phyloP scores from a whole-genome alignment of 2,888 invertebrate species.

The Cerastoderma edule region DNA sequence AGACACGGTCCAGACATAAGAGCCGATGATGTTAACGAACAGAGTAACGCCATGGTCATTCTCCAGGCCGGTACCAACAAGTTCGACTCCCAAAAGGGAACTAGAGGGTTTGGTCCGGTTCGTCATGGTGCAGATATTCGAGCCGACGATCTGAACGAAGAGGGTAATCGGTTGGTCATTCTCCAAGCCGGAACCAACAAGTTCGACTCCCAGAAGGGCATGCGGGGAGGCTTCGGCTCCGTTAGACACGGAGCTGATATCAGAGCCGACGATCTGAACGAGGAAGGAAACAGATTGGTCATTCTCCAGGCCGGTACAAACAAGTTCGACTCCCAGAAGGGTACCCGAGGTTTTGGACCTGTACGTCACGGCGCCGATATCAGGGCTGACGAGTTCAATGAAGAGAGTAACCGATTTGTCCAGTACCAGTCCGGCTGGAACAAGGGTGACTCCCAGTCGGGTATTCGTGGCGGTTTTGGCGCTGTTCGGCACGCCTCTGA shows the following conservation, averaged over 20 bases:
- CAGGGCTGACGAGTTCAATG: constrained; percentile 75
- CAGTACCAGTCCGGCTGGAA: constrained; percentile 81
- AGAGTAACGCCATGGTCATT: constrained; percentile 77
- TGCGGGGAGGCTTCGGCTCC: constrained; percentile 75
- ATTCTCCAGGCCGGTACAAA: constrained; percentile 82
- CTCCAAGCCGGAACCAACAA: constrained; percentile 82
- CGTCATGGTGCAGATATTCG: constrained; percentile 82
- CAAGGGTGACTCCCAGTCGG: constrained; percentile 80
- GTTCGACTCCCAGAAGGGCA: constrained; percentile 80
- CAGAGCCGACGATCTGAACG: constrained; percentile 75
- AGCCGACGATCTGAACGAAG: constrained; percentile 76
- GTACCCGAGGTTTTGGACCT: constrained; percentile 78
- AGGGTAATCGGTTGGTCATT: constrained; percentile 77
- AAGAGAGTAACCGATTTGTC: constrained; percentile 75
- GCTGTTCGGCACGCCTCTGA: constrained; percentile 81
- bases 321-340: constrained; percentile 81
- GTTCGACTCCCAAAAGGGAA: constrained; percentile 81
- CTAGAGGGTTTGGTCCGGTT: constrained; percentile 74
- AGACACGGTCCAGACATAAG: constrained; percentile 82
- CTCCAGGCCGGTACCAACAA: constrained; percentile 82
- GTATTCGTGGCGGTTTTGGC: constrained; percentile 80
- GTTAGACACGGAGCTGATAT: constrained; percentile 82
- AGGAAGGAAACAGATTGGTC: constrained; percentile 76
- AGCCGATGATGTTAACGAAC: constrained; percentile 77
- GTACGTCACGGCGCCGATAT: constrained; percentile 82